Evolutionary conservation across 2,888 invertebrate genomes (phyloP), one percentile per base, ranked within the genome.

Genomic region (Watsonalla cultraria): DNA sequence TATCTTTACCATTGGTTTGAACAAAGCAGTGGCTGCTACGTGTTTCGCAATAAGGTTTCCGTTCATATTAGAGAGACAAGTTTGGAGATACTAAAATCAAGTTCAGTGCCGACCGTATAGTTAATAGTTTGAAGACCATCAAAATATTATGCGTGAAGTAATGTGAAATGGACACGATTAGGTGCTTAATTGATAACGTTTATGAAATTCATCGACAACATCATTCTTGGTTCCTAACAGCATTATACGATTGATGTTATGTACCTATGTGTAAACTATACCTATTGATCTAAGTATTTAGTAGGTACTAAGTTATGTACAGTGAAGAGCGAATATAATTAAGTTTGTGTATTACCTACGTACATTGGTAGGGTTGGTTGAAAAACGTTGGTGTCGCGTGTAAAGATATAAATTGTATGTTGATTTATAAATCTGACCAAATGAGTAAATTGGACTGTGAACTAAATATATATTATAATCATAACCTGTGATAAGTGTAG

Each of bases 401-500:
- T 54, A 54, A 59, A 66, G 58, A 62, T 62, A 62, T 65, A 65
- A 61, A 54, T 58, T 52, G 54, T 61, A 66, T 68, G 58, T 61
- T 64, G 69, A 57, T 60, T 60, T 61, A 73, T 33, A 13, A 48
- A 14, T 78, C 74, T 69, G 85, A 86, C 85, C 84, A 86, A 84
- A 74, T 65, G 65, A 70, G 62, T 73, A 72, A 76, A 78, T 68
- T 65, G 73, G 71, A 78, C 70, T 78, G 78, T 80, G 76, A 82
- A 68, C 62, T 80, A 79, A 42, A 5, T 11, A 11, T 69, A 34
- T 74, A 82, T 76, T 86, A 85, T 80, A 84, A 80, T 76, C 78
- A 78, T 81, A 81, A 86, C 80, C 88, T 89, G 88, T 89, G 88
- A 89, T 89, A 89, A 85, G 86, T 80, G 80, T 78, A 70, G 62